Evolutionary conservation across 2,797 vertebrate species (phyloP).

Genomic region (Tenualosa thibaudeaui): DNA sequence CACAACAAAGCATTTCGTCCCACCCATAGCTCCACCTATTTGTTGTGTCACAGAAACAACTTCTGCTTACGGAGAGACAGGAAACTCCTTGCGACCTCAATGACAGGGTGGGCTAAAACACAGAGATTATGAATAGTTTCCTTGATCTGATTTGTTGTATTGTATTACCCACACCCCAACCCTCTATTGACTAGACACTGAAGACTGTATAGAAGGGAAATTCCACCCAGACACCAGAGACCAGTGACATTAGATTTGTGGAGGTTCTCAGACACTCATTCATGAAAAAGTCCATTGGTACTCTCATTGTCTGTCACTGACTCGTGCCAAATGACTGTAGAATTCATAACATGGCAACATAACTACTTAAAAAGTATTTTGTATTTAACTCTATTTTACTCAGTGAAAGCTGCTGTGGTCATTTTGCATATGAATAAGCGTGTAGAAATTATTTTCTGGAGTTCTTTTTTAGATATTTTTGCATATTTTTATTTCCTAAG

Average conservation of each 20-base stretch:
- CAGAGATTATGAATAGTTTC: conserved; percentile 38
- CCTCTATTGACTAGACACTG: background rate
- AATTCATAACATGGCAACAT: background rate
- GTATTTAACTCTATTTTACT: background rate
- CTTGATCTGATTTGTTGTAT: conserved; percentile 30
- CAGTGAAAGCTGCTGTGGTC: no score
- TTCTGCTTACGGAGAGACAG: conserved; percentile 24
- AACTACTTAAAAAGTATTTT: background rate
- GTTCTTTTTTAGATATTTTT: background rate
- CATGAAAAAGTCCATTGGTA: conserved; percentile 9
- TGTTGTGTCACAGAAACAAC: conserved; percentile 10
- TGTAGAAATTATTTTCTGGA: background rate
- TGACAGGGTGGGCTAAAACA: conserved; percentile 41
- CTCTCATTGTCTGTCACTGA: conserved; percentile 9
- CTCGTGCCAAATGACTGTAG: background rate
- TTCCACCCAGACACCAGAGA: conserved; percentile 35
- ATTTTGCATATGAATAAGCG: background rate
- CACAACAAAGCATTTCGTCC: conserved; percentile 30
- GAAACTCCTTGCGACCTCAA: conserved; percentile 42
- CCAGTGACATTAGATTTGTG: background rate
- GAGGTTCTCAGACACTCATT: conserved; percentile 5
- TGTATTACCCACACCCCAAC: background rate
- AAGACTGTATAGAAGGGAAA: conserved; percentile 32
- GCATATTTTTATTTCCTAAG: background rate
- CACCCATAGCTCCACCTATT: background rate